These are phyloP conservation scores for Smittia sp. DNA, from an alignment of 2,888 invertebrate species.

Conservation along the genomic window DNA sequence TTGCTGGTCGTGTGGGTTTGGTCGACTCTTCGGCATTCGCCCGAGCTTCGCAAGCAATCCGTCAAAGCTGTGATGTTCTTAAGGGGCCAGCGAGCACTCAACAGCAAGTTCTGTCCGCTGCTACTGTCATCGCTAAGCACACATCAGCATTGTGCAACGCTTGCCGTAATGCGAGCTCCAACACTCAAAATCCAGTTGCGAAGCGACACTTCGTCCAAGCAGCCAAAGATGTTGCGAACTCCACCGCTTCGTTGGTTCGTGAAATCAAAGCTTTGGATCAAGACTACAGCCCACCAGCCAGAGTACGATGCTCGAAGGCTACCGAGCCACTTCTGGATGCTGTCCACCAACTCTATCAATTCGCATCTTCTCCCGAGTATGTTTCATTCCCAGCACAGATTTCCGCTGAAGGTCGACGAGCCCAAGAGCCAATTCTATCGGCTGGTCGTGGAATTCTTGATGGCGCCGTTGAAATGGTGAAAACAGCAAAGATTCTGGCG, in stretches of 20 bases:
- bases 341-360: conserved; percentile 86
- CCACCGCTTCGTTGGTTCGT: conserved; percentile 89
- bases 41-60: conserved; percentile 85
- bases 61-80: conserved; percentile 79
- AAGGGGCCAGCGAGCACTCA: conserved; percentile 70
- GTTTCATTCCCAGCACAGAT: conserved; percentile 89
- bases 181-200: conserved; percentile 84
- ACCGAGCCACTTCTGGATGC: conserved; percentile 85
- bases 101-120: conserved; percentile 83
- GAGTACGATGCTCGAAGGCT: conserved; percentile 69
- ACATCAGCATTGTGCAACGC: conserved; percentile 94
- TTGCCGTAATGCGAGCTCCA: conserved; percentile 88
- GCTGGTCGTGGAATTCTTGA: conserved; percentile 77
- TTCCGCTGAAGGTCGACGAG: conserved; percentile 74
- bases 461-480: conserved; percentile 86
- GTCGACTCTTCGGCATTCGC: conserved; percentile 86
- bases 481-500: conserved; percentile 84
- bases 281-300: conserved; percentile 75
- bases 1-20: conserved; percentile 82
- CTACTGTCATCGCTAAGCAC: conserved; percentile 93
- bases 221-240: conserved; percentile 95
- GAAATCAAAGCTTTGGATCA: conserved; percentile 88
- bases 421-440: conserved; percentile 83
- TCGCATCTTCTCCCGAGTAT: conserved; percentile 93
- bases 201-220: conserved; percentile 96